Conservation (phyloP, 2,888 invertebrate genomes). For the Metopia argyrocephala region DNA sequence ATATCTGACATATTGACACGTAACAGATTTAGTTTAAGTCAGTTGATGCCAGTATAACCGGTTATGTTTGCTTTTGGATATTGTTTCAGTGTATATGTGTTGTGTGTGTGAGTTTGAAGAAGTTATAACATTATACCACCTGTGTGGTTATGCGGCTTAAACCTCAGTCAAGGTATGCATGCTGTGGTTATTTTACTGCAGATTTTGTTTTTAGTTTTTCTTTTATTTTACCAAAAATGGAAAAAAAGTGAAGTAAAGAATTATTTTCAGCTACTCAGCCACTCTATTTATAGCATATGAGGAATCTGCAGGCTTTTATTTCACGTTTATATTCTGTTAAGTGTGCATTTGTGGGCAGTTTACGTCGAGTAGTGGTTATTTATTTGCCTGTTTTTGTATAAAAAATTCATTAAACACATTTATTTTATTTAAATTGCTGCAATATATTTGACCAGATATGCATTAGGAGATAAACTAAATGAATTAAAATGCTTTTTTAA, state of each 20-base stretch:
- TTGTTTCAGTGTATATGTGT: background rate
- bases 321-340: background rate
- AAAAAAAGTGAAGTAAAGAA: constrained; percentile 7
- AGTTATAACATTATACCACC: constrained; percentile 34
- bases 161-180: constrained; percentile 48
- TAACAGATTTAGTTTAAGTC: constrained; percentile 47
- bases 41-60: background rate
- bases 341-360: background rate
- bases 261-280: background rate
- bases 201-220: constrained; percentile 31
- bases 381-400: background rate
- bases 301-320: background rate
- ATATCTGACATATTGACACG: constrained; percentile 57
- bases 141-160: constrained; percentile 42
- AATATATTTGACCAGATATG: constrained; percentile 7
- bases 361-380: background rate
- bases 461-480: background rate
- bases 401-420: background rate
- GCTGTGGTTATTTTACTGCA: constrained; percentile 43
- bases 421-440: constrained; percentile 3
- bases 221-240: constrained; percentile 25
- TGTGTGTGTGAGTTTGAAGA: background rate
- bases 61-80: background rate
- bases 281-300: constrained; percentile 2
- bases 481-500: no score